Percentiles rank a stretch among this genome's conserved stretches.
Evolutionary conservation across 2,797 vertebrate species (phyloP).

Genomic region (Sebastes cheni): DNA sequence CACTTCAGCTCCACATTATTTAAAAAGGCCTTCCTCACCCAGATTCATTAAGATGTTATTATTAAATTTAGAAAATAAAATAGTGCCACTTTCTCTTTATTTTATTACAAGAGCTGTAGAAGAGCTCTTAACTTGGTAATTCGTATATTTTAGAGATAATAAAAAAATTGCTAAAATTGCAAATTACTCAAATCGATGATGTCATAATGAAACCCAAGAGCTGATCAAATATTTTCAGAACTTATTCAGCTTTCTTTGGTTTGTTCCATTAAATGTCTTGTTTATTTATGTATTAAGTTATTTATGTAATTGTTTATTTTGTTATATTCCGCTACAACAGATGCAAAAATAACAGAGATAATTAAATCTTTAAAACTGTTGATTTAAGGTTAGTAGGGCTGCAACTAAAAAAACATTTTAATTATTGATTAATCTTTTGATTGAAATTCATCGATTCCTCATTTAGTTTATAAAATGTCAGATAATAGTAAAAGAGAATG

Average conservation of each 20-base stretch:
- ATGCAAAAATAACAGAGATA: rapidly evolving
- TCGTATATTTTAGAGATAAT: neutral
- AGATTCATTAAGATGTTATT: neutral
- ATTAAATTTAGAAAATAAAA: neutral
- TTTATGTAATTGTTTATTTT: neutral
- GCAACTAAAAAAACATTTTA: neutral
- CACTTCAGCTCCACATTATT: neutral
- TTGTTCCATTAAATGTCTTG: neutral
- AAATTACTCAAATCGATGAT: neutral
- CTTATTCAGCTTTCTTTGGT: neutral
- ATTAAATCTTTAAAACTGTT: neutral
- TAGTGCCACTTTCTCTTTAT: neutral
- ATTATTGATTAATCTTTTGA: neutral
- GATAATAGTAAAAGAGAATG: neutral
- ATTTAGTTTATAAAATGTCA: neutral
- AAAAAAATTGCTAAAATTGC: neutral
- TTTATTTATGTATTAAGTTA: neutral
- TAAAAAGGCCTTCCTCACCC: neutral
- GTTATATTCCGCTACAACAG: neutral
- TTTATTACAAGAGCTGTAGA: neutral
- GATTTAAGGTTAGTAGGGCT: neutral
- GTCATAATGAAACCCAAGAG: neutral
- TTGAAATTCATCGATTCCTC: neutral
- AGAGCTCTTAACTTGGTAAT: neutral
- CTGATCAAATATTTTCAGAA: neutral